These are phyloP conservation scores for Hylaeus volcanicus DNA, from an alignment of 1,140 invertebrate genomes.

Conservation along the genomic window DNA sequence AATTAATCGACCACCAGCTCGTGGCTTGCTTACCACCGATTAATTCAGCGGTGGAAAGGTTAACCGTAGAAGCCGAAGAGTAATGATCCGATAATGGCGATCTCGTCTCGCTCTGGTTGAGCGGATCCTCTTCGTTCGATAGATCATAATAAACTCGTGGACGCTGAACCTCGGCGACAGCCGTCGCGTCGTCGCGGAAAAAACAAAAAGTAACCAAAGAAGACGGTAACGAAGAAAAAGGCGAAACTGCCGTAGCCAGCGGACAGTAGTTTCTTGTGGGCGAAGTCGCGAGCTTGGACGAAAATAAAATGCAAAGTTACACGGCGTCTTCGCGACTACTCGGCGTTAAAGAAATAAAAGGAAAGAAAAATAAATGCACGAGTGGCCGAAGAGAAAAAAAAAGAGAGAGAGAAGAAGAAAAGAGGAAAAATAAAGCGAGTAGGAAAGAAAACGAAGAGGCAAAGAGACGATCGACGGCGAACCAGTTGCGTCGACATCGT, in stretches of 20 bases:
- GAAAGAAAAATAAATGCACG: neutral
- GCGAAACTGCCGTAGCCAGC: neutral
- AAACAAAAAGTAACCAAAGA: neutral
- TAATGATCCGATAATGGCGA: too few species aligned
- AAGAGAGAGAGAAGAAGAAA: neutral
- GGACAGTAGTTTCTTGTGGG: constrained; percentile 1
- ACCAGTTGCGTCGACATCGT: constrained; percentile 8
- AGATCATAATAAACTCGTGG: neutral
- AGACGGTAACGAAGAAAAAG: neutral
- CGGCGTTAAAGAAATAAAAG: neutral
- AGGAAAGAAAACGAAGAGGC: neutral
- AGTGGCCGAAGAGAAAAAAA: neutral
- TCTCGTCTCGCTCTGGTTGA: too few species aligned
- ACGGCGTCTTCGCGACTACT: constrained; percentile 2
- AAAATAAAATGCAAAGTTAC: constrained; percentile 5
- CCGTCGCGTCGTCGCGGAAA: neutral
- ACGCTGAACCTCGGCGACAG: neutral
- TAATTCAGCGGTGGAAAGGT: too few species aligned
- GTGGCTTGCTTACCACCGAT: too few species aligned
- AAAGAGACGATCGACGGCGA: neutral
- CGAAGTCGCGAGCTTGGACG: neutral
- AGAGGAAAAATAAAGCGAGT: neutral
- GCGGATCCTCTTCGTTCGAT: neutral
- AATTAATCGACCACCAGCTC: too few species aligned
- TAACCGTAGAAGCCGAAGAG: too few species aligned